Conservation (phyloP, 2,888 invertebrate genomes). For the Microctonus hyperodae region DNA sequence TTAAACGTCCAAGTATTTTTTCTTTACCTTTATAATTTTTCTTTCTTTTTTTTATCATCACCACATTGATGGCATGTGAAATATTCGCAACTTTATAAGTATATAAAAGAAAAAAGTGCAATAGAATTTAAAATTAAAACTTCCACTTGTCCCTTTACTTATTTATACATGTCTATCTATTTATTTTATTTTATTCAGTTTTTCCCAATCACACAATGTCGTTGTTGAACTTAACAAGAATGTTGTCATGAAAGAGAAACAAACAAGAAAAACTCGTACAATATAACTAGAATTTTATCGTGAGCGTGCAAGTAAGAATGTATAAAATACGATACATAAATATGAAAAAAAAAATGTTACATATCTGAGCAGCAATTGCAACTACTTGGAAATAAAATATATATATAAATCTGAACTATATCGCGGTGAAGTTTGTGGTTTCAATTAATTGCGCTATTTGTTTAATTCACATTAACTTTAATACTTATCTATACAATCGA, state of each 20-base stretch:
- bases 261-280: not conserved
- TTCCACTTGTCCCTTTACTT: not conserved
- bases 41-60: not conserved
- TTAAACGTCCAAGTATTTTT: not conserved
- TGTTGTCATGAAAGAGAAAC: not conserved
- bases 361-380: not conserved
- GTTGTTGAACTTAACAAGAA: not conserved
- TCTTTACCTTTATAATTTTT: not conserved
- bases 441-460: too few relatives aligned
- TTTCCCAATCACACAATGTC: not conserved
- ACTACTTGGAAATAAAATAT: not conserved
- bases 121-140: not conserved
- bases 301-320: not conserved
- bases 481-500: too few relatives aligned
- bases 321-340: not conserved
- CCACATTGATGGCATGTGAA: too few relatives aligned
- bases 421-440: too few relatives aligned
- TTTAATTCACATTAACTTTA: too few relatives aligned
- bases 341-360: not conserved
- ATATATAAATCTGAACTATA: too few relatives aligned
- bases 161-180: too few relatives aligned
- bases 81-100: not conserved
- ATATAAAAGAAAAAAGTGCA: not conserved
- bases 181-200: too few relatives aligned
- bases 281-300: not conserved